Conservation (phyloP, 1,140 invertebrate genomes). For the Philopotamus ludificatus region DNA sequence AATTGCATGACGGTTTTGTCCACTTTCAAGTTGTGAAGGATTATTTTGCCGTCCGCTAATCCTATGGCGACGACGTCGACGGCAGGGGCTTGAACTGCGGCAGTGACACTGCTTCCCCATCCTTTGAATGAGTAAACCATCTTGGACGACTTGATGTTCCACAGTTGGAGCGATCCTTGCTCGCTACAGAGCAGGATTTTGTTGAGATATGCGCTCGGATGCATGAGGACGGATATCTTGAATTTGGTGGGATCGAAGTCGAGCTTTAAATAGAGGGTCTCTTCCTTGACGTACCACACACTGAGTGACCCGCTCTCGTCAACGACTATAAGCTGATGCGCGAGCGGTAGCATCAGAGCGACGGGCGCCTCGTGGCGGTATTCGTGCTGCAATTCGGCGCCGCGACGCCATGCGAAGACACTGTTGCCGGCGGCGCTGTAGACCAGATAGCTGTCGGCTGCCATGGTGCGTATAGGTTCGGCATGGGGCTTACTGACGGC, state of each 20-base stretch:
- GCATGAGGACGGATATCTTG: slow-evolving; percentile 74
- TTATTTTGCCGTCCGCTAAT: slow-evolving; percentile 76
- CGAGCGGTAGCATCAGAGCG: slow-evolving; percentile 83
- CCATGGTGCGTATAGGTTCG: slow-evolving; percentile 79
- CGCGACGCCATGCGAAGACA: slow-evolving; percentile 85
- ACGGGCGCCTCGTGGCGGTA: slow-evolving; percentile 76
- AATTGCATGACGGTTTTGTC: slow-evolving; percentile 86
- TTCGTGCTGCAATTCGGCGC: slow-evolving; percentile 79
- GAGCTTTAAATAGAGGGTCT: slow-evolving; percentile 66
- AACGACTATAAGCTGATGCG: slow-evolving; percentile 79
- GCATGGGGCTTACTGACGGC: slow-evolving; percentile 80
- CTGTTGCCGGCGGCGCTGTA: slow-evolving; percentile 79
- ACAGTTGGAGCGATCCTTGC: slow-evolving; percentile 85
- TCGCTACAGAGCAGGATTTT: slow-evolving; percentile 91
- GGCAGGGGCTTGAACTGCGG: slow-evolving; percentile 82
- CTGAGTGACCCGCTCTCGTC: slow-evolving; percentile 76
- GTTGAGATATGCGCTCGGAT: slow-evolving; percentile 92
- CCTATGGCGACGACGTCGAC: slow-evolving; percentile 88
- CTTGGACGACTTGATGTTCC: slow-evolving; percentile 83
- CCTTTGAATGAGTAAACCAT: slow-evolving; percentile 80
- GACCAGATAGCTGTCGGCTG: slow-evolving; percentile 76
- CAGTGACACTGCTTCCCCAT: slow-evolving; percentile 70
- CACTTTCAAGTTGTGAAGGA: slow-evolving; percentile 85
- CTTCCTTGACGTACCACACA: slow-evolving; percentile 83
- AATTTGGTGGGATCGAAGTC: slow-evolving; percentile 73